phyloP scores from a whole-genome alignment of 2,888 invertebrate genomes.

The Norana najaformis region DNA sequence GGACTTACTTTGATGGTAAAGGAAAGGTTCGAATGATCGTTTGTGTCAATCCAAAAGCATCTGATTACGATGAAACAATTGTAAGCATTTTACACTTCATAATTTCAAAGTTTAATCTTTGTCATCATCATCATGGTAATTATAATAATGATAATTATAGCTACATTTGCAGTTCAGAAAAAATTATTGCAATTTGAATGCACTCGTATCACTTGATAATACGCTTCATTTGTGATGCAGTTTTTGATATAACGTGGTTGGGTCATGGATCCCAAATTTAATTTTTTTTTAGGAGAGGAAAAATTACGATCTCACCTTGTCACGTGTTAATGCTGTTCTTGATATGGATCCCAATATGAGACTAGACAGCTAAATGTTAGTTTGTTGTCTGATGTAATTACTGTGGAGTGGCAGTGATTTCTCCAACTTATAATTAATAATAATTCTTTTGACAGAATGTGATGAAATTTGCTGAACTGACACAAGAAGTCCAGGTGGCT shows the following conservation, averaged over 20 bases:
- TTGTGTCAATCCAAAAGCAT: conserved; percentile 88
- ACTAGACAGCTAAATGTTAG: not conserved
- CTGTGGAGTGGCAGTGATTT: not conserved
- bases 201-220: too few relatives aligned
- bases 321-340: not conserved
- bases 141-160: too few relatives aligned
- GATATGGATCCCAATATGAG: not conserved
- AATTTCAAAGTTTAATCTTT: not conserved
- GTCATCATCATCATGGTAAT: not conserved
- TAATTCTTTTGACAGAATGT: conserved; percentile 72
- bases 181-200: too few relatives aligned
- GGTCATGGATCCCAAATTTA: not conserved
- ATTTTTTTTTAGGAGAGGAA: not conserved
- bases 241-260: too few relatives aligned
- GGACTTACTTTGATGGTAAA: conserved; percentile 95
- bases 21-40: conserved; percentile 95
- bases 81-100: conserved; percentile 39
- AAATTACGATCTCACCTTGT: not conserved
- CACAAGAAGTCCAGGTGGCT: conserved; percentile 85
- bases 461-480: conserved; percentile 94
- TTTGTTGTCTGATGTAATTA: not conserved
- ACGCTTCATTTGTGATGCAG: too few relatives aligned
- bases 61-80: conserved; percentile 92
- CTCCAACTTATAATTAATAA: not conserved
- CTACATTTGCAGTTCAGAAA: too few relatives aligned